phyloP scores from a whole-genome alignment of 2,113 vertebrate species.

The Microcebus murinus region DNA sequence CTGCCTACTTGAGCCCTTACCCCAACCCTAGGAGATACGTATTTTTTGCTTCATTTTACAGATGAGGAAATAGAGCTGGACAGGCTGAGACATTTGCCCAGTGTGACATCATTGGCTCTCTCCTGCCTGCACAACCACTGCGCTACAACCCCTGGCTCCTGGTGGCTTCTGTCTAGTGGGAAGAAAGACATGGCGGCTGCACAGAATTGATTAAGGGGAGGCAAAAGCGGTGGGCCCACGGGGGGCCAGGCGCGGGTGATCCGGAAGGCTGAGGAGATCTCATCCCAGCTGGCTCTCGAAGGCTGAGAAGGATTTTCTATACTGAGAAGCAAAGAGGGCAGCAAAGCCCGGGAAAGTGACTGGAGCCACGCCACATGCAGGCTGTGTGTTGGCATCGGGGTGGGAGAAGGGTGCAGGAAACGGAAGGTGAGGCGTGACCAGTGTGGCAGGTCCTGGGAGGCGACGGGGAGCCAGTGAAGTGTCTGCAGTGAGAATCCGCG shows the following conservation, averaged over 20 bases:
- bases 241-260: accelerated
- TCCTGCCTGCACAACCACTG: not conserved
- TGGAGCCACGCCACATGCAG: not conserved
- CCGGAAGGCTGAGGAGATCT: not conserved
- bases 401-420: not conserved
- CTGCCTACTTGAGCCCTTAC: not conserved
- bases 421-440: not conserved
- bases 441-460: not conserved
- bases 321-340: not conserved
- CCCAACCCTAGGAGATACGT: not conserved
- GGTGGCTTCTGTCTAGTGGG: not conserved
- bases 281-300: not conserved
- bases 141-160: not conserved
- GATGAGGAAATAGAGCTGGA: not conserved
- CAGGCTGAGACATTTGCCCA: not conserved
- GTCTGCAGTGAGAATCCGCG: not conserved
- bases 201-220: not conserved
- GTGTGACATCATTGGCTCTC: too few relatives aligned
- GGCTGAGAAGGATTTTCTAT: not conserved
- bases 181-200: not conserved
- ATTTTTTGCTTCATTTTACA: not conserved
- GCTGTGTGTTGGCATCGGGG: not conserved
- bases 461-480: not conserved
- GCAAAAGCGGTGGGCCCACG: too few relatives aligned
- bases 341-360: not conserved